phyloP scores from a whole-genome alignment of 35 echinoderm and acorn worm genomes.

The Acanthaster planci region DNA sequence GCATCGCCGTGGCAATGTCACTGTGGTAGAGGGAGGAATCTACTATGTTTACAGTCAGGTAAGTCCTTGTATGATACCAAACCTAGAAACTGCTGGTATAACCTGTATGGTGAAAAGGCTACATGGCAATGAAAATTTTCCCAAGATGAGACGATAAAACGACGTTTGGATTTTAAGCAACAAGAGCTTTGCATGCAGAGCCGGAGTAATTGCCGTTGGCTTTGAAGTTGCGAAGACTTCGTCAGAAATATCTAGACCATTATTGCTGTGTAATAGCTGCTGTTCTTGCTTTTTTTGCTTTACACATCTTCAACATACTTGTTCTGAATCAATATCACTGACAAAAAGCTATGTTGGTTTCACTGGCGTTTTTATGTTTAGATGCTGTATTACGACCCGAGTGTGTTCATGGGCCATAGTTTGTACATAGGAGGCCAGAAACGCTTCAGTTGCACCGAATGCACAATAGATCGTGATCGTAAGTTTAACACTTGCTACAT shows the following conservation, averaged over 20 bases:
- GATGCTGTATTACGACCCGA: constrained; percentile 53
- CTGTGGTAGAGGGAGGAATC: constrained; percentile 30
- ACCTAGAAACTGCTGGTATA: neutral
- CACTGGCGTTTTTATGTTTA: too few relatives aligned
- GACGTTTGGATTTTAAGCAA: neutral
- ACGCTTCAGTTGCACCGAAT: constrained; percentile 45
- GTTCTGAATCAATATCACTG: too few relatives aligned
- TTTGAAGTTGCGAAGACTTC: too few relatives aligned
- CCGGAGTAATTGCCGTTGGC: too few relatives aligned
- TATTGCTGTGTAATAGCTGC: too few relatives aligned
- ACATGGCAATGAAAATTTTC: neutral
- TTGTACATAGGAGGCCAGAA: constrained; percentile 32
- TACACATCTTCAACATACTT: too few relatives aligned
- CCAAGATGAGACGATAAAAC: neutral
- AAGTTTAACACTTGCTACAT: constrained; percentile 71
- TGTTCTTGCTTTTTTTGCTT: too few relatives aligned
- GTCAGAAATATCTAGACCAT: too few relatives aligned
- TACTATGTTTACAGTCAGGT: constrained; percentile 65
- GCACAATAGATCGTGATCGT: constrained; percentile 1
- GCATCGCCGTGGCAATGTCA: constrained; percentile 8
- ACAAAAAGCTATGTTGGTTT: too few relatives aligned
- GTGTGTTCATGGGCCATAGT: constrained; percentile 47
- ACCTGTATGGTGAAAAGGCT: neutral
- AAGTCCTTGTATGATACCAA: neutral
- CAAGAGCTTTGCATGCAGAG: too few relatives aligned